These are phyloP conservation scores for Agapornis roseicollis DNA, from an alignment of 2,113 vertebrate genomes.

Conservation along the genomic window DNA sequence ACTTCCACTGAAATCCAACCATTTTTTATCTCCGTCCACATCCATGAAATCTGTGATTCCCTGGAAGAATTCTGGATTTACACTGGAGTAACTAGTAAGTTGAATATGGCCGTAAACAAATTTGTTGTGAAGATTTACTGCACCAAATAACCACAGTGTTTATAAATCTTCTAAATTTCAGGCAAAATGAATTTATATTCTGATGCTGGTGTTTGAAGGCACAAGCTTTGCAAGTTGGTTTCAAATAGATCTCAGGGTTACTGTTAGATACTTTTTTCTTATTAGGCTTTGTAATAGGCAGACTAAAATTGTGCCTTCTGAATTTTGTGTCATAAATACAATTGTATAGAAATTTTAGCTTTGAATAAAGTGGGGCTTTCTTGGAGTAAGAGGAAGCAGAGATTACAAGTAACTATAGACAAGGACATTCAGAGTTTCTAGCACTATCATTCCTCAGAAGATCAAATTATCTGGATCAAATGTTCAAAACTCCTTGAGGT, in stretches of 20 bases:
- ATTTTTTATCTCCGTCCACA: not conserved
- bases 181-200: not conserved
- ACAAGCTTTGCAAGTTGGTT: not conserved
- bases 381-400: not conserved
- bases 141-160: not conserved
- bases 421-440: not conserved
- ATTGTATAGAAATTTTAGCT: not conserved
- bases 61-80: not conserved
- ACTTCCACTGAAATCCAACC: not conserved
- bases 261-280: not conserved
- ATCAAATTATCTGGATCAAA: not conserved
- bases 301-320: not conserved
- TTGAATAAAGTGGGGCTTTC: not conserved
- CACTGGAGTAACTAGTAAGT: not conserved
- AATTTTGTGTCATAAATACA: not conserved
- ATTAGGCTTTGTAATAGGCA: not conserved
- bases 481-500: not conserved
- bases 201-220: not conserved
- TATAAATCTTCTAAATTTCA: not conserved
- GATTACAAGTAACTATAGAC: fast-evolving
- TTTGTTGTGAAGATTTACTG: not conserved
- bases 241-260: not conserved
- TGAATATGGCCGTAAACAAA: not conserved
- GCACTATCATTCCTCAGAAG: not conserved
- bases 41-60: not conserved